Base-by-base conservation (phyloP, 2,888 invertebrate genomes). In the Chydorus sphaericus region DNA sequence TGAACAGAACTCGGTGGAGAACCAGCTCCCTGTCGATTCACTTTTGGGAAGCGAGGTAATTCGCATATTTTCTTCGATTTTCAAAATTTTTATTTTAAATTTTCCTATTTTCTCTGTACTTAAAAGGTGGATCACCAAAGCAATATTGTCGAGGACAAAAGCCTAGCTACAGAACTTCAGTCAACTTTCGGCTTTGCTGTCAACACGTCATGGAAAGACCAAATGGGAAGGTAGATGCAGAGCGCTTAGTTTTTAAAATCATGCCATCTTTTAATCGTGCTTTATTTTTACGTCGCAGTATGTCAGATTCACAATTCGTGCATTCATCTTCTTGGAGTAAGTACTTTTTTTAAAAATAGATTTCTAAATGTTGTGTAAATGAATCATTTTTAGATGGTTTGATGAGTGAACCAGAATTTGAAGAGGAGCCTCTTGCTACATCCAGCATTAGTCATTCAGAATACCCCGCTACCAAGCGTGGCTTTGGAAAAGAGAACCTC, bases 271-370 rank as follows among this genome's bases (percentile, higher is more conserved):
- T 16, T 20, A 20, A 26, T 44, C 20, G 28, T 4, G 2, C 14
- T 33, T 33, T 33, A 14, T 33, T 33, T 33, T 33, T 33, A 33
- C 8, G 10, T 39, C 23, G 20, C 20, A 44, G 44, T 44, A 28
- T 44, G 23, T 4, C 26, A 26, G 28, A 44, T 26, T 28, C 44
- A 1, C 26, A 44, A 14, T 44, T 44, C 26, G 28, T 44, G 23
- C 44, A 44, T 44, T 28, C 44, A 44, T 23, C 44, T 44, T 23
- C 44, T 6, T 44, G 44, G 44, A 44, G 44, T 44, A 44, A 44
- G 44, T 44, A 7, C 23, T 5, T 23, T 44, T 44, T 23, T 28
- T 44, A 11, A 44, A 5, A 14, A 14, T 16, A 8, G 16, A 8
- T 5, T 44, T 44, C 10, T 23, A 26, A 44, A 26, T 26, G 11